phyloP scores from a whole-genome alignment of 2,797 vertebrate species.

The Hydrophis major region DNA sequence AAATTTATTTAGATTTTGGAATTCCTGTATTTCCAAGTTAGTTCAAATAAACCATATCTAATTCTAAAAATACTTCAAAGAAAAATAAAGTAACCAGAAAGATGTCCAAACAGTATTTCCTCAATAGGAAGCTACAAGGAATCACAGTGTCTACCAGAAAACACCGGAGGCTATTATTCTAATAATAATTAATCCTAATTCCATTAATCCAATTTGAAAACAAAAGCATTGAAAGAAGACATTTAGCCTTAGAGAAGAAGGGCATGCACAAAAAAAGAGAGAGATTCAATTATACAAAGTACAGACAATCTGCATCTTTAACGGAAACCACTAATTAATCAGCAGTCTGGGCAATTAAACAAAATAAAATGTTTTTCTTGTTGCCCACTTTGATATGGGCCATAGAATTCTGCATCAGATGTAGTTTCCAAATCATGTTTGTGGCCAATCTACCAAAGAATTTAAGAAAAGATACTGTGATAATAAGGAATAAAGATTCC shows the following conservation, averaged over 20 bases:
- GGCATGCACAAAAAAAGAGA: neutral
- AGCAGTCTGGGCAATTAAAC: neutral
- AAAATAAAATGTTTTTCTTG: neutral
- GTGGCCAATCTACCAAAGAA: neutral
- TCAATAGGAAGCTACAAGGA: neutral
- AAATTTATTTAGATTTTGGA: neutral
- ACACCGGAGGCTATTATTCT: neutral
- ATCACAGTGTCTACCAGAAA: neutral
- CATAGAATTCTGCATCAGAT: neutral
- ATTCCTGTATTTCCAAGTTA: neutral
- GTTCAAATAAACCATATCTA: neutral
- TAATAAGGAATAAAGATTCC: neutral
- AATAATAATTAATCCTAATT: neutral
- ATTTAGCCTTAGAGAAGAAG: neutral
- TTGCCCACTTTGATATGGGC: neutral
- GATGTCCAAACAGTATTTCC: neutral
- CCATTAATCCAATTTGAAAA: neutral
- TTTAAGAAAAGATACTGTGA: neutral
- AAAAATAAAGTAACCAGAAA: neutral
- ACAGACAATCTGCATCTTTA: neutral
- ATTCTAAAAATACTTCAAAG: neutral
- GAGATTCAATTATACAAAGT: neutral
- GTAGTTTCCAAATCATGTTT: neutral
- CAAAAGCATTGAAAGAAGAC: neutral
- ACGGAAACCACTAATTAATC: neutral